These are phyloP conservation scores for Epirrita christyi DNA, from an alignment of 2,888 invertebrate species.

Conservation along the genomic window DNA sequence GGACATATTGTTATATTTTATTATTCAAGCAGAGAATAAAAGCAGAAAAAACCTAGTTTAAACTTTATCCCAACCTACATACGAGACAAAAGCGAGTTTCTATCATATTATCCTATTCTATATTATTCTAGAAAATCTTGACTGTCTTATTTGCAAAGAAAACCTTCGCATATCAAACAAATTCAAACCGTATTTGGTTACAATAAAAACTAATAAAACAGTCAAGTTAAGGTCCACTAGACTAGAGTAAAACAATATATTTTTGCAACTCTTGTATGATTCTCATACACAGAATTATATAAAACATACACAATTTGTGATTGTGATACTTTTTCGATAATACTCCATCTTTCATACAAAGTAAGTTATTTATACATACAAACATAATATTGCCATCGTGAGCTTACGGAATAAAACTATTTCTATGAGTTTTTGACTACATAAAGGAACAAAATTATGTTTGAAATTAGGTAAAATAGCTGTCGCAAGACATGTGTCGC, in stretches of 20 bases:
- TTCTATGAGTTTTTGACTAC: background rate
- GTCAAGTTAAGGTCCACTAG: conserved; percentile 52
- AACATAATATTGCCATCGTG: conserved; percentile 3
- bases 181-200: conserved; percentile 7
- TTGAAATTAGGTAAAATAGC: background rate
- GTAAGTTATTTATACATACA: conserved; percentile 9
- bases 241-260: conserved; percentile 58
- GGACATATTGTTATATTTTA: conserved; percentile 65
- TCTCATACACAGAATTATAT: conserved; percentile 46
- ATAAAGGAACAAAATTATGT: background rate
- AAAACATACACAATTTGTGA: conserved; percentile 20
- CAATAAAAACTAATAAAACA: conserved; percentile 37
- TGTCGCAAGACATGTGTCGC: background rate
- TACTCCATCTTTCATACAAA: conserved; percentile 1
- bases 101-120: conserved; percentile 45
- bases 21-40: conserved; percentile 47
- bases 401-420: conserved; percentile 1
- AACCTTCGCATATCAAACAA: conserved; percentile 2
- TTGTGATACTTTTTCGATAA: conserved; percentile 5
- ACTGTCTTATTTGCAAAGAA: conserved; percentile 20
- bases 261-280: conserved; percentile 46
- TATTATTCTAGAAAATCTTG: conserved; percentile 27
- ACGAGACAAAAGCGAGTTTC: conserved; percentile 58
- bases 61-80: conserved; percentile 48
- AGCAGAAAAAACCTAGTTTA: conserved; percentile 51